Conservation (phyloP, 1,140 invertebrate genomes). For the Cotesia glomerata region DNA sequence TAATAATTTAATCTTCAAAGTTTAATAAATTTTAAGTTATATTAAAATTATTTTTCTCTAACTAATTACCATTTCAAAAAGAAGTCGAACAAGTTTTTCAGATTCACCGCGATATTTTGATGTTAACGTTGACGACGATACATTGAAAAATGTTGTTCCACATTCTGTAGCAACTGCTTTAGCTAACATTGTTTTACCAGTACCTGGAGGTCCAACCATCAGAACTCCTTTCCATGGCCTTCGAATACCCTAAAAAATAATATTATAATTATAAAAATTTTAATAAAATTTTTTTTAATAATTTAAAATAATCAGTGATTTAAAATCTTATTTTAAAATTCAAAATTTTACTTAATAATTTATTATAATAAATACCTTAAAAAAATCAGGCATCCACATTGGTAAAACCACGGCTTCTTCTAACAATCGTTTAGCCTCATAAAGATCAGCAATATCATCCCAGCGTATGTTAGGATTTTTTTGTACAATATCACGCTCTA, state of each 20-base stretch:
- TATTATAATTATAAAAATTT: neutral
- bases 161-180: constrained; percentile 99
- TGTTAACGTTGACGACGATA: constrained; percentile 95
- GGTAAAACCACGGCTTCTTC: constrained; percentile 98
- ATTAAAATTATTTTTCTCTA: constrained; percentile 14
- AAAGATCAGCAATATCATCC: constrained; percentile 97
- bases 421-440: constrained; percentile 91
- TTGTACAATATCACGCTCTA: constrained; percentile 96
- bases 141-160: constrained; percentile 99
- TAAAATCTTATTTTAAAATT: too few species aligned
- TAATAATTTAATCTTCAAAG: constrained; percentile 11
- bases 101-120: constrained; percentile 99
- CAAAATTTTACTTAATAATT: neutral
- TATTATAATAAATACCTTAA: constrained; percentile 72
- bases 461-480: constrained; percentile 97
- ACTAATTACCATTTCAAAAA: constrained; percentile 94
- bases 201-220: constrained; percentile 97
- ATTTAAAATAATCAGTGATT: too few species aligned
- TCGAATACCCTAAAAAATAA: constrained; percentile 77
- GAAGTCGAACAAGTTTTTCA: constrained; percentile 94
- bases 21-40: neutral
- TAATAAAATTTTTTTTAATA: constrained; percentile 5
- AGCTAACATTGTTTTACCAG: constrained; percentile 98
- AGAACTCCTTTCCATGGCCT: constrained; percentile 93
- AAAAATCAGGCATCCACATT: constrained; percentile 98